Evolutionary conservation across 2,113 vertebrate species (phyloP), one percentile per base, ranked within the genome.

Genomic region (Syngnathoides biaculeatus): DNA sequence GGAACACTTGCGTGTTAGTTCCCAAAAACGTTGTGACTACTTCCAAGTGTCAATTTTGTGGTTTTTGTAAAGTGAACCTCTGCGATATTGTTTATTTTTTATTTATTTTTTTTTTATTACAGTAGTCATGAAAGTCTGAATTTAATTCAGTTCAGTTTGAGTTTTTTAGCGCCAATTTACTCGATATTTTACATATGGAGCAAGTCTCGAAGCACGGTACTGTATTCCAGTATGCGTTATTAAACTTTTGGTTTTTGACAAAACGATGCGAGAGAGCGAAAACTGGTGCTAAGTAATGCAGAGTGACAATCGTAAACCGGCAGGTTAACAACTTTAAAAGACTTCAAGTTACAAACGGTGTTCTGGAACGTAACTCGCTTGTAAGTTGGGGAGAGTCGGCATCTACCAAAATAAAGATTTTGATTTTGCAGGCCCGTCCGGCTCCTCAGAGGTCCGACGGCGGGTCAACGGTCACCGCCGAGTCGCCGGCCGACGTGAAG

Each of bases 401-500:
- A 52, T 48, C 19, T 55, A 17, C 20, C 50, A 19, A 30, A 38
- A 60, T 38, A 68, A 67, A 68, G 6, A 77, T 71, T 62, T 72
- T 63, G 50, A 62, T 73, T 77, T 65, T 60, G 14, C 27, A 35
- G 55, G 26, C 26, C 26, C 17, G 15, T 30, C 55, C 15, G 55
- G 55, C 50, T 69, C 22, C 65, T 67, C 63, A 67, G 11, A 71
- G 70, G 26, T 89, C 75, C 3, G 58, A 53, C 64, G 67, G 24
- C 27, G 75, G 69, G 48, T 12, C 72, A 50, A 72, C 62, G n/a
- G 64, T 66, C 14, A 79, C 76, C 0, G 87, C 84, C 10, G 89
- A 77, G 73, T 92, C 88, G 2, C 81, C 88, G 1, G 80, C 71
- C 14, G 79, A 69, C 15, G 84, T 79, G 56, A 76, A 65, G n/a